Evolutionary conservation across 2,888 invertebrate genomes (phyloP), one percentile per base, ranked within the genome.

Genomic region (Cremastinae sp.): DNA sequence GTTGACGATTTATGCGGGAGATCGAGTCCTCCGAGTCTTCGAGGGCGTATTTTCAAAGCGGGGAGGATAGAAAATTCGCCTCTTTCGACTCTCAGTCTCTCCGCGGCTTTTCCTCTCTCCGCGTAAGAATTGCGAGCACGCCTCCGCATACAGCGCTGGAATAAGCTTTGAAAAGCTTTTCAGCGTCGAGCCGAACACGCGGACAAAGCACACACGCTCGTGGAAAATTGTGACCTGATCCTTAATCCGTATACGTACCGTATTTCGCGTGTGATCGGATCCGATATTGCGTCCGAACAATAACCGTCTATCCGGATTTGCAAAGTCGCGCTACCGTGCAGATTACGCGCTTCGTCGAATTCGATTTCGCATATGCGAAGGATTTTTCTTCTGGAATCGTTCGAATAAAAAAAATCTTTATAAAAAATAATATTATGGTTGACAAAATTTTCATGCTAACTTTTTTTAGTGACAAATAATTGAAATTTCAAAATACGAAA

Each of bases 131-230:
- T 35, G 14, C 45, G 14, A 49, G 58, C 37, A 35, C n/a, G 9
- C 28, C 28, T 41, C 41, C 47, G 28, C 18, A 14, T 56, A 16
- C 39, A 16, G 56, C 43, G 2, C 28, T 5, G 62, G 61, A 55
- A 37, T 66, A 74, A 77, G 76, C 71, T 73, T 73, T 56, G 20
- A 14, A 78, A 78, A 75, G 78, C 73, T 74, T 79, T 74, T 68
- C 69, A 51, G 68, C 66, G 61, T 51, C 62, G 59, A 64, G 41
- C 35, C 78, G 64, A 74, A 74, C 68, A 71, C 64, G 74, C 55
- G 55, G 39, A 53, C 45, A 41, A 56, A 71, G 64, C 53, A 51
- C 51, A 18, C 43, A 1, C 55, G 10, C 37, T 2, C 37, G 14
- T 14, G 53, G 28, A 35, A 1, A 14, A 7, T 8, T 28, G n/a